These are phyloP conservation scores for Fregetta grallaria DNA, from an alignment of 2,113 vertebrate genomes.

Conservation along the genomic window DNA sequence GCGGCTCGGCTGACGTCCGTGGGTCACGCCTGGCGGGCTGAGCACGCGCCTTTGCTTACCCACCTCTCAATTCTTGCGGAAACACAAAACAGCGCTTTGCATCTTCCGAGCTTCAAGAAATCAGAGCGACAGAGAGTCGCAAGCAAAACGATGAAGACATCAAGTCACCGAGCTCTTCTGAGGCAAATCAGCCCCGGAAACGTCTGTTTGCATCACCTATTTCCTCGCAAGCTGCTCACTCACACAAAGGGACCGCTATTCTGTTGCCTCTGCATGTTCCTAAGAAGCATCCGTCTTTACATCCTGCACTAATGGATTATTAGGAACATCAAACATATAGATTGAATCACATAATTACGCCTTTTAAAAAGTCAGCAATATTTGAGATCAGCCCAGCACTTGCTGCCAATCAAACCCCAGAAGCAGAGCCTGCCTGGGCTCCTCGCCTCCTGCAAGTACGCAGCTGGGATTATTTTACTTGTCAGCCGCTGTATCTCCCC, in stretches of 20 bases:
- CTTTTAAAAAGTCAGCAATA: conserved; percentile 50
- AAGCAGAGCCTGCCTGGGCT: neutral
- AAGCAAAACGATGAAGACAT: neutral
- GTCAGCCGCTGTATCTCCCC: neutral
- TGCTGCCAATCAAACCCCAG: conserved; percentile 57
- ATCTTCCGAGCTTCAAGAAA: neutral
- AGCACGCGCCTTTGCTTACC: neutral
- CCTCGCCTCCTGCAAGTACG: neutral
- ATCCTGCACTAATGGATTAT: conserved; percentile 26
- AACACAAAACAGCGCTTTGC: fast-evolving
- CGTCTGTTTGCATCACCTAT: conserved; percentile 1
- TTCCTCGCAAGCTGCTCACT: neutral
- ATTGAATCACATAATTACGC: conserved; percentile 36
- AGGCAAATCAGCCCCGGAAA: neutral
- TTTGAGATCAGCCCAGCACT: conserved; percentile 54
- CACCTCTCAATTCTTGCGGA: neutral
- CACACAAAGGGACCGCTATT: neutral
- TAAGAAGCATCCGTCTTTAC: conserved; percentile 6
- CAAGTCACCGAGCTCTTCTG: neutral
- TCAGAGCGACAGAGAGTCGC: neutral
- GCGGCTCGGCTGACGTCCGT: fast-evolving
- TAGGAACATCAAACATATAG: conserved; percentile 50
- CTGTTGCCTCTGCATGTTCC: neutral
- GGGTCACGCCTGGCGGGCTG: fast-evolving
- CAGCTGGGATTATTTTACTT: neutral